Percentiles rank a stretch among this genome's conserved stretches.
Evolutionary conservation across 2,888 invertebrate genomes (phyloP).

Genomic region (Stenolophus ochropezus): DNA sequence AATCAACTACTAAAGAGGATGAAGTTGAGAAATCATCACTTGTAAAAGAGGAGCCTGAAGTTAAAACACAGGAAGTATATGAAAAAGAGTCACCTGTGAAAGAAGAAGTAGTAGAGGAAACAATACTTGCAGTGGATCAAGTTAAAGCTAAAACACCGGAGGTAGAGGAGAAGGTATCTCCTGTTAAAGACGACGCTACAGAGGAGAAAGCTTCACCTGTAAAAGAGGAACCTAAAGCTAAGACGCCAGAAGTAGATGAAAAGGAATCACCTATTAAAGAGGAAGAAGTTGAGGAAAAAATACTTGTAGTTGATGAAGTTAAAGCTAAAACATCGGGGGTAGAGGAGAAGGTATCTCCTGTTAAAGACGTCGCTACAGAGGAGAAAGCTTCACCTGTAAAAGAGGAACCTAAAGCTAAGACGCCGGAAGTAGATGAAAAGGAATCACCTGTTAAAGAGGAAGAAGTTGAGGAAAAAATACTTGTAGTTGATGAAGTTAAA

Average conservation of each 20-base stretch:
- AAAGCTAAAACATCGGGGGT: too few relatives aligned
- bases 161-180: too few relatives aligned
- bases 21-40: neutral
- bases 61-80: neutral
- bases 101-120: neutral
- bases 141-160: slow-evolving; percentile 22
- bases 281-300: too few relatives aligned
- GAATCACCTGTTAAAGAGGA: too few relatives aligned
- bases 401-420: too few relatives aligned
- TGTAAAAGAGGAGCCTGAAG: neutral
- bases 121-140: neutral
- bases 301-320: too few relatives aligned
- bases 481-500: too few relatives aligned
- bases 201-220: neutral
- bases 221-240: slow-evolving; percentile 30
- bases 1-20: neutral
- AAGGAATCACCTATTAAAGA: neutral
- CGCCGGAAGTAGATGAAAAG: too few relatives aligned
- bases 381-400: too few relatives aligned
- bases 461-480: too few relatives aligned
- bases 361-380: too few relatives aligned
- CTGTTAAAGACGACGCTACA: neutral
- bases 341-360: too few relatives aligned
- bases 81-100: neutral
- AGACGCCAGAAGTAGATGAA: neutral